Percentiles rank a stretch among this genome's conserved stretches.
phyloP scores from a whole-genome alignment of 2,113 vertebrate genomes.

The Aldabrachelys gigantea region DNA sequence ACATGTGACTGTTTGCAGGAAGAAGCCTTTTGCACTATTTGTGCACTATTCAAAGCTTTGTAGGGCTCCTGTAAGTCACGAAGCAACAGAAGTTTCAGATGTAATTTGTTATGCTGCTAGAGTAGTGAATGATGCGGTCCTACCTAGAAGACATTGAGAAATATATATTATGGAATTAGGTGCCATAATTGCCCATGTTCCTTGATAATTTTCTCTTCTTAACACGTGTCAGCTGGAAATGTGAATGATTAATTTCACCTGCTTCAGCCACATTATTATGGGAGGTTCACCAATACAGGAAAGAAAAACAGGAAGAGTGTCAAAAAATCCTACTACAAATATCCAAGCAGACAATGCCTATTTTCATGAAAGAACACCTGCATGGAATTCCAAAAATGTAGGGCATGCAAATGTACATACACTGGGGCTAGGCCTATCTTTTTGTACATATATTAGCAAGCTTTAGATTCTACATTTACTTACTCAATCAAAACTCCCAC shows the following conservation, averaged over 20 bases:
- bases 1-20: background rate
- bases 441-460: background rate
- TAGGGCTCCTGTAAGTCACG: slow-evolving; percentile 10
- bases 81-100: background rate
- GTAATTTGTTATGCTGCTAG: background rate
- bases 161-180: slow-evolving; percentile 36
- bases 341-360: background rate
- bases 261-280: background rate
- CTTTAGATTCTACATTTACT: background rate
- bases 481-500: background rate
- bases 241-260: background rate
- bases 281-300: background rate
- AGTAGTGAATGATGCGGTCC: background rate
- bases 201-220: background rate
- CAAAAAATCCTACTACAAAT: background rate
- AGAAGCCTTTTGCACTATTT: background rate
- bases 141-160: background rate
- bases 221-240: background rate
- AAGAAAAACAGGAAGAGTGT: background rate
- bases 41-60: slow-evolving; percentile 3
- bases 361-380: slow-evolving; percentile 31
- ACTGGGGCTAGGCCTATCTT: background rate
- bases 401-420: background rate
- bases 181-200: background rate
- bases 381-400: background rate